Base-by-base conservation (phyloP, 2,113 vertebrate species). In the Aegotheles bennettii region DNA sequence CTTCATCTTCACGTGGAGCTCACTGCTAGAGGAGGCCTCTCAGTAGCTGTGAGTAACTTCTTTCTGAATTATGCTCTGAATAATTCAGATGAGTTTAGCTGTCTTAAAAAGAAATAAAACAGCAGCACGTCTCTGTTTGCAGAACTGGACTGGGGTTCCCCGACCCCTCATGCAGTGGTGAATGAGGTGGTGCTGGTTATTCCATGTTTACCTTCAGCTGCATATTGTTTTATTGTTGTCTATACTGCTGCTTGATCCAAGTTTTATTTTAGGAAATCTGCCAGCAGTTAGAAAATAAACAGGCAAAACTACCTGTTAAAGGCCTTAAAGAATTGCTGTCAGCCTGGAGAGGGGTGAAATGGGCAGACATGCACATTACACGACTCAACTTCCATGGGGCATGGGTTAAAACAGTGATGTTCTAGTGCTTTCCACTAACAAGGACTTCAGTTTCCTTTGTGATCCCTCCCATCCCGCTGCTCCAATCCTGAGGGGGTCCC, bases 401-500 rank as follows among this genome's bases (percentile, higher is more conserved):
- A 1, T 29, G 15, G 4, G 8, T 15, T 23, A 12, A 35, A 56
- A 19, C 3, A 12, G 10, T 2, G 20, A 11, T 0, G 2, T 50
- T 48, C 24, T 31, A 33, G 8, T 24, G 42, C 20, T 28, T 63
- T 57, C 54, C 29, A 3, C 17, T 7, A 6, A 42, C 33, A 14
- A 38, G 36, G 31, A 10, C 13, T 36, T 65, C 2, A 1, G 1
- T 21, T 35, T 35, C 11, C 48, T 13, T 19, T 18, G 31, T 35
- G 47, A 3, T n/a, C n/a, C n/a, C n/a, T n/a, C n/a, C n/a, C n/a
- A n/a, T n/a, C n/a, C n/a, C n/a, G n/a, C n/a, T n/a, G n/a, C n/a
- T n/a, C 43, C 28, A 10, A 16, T 23, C 45, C 26, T 2, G 16
- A 26, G 16, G n/a, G 3, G 5, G 8, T 51, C 53, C 33, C 38